A percentile compares a stretch with the other conserved stretches of the same genome.
phyloP scores from a whole-genome alignment of 2,797 vertebrate species.

The Chelmon rostratus region DNA sequence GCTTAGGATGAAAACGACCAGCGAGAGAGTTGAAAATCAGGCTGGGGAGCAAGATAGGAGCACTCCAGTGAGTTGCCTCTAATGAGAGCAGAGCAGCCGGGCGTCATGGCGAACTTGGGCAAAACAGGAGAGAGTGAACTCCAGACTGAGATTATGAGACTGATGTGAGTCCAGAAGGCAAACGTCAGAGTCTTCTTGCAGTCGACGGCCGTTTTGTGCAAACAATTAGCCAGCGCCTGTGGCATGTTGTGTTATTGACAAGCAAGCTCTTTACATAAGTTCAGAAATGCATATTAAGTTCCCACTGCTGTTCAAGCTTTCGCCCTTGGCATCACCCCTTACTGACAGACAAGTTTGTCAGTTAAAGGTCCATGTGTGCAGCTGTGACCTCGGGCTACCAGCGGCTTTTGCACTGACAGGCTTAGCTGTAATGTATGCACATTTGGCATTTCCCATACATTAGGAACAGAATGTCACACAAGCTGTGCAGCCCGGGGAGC shows the following conservation, averaged over 20 bases:
- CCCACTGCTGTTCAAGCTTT: constrained; percentile 26
- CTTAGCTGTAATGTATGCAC: constrained; percentile 60
- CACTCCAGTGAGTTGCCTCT: constrained; percentile 19
- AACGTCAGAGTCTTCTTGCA: constrained; percentile 3
- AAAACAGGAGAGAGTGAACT: neutral
- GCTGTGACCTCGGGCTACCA: constrained; percentile 54
- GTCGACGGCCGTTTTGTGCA: constrained; percentile 32
- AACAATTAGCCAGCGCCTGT: constrained; percentile 23
- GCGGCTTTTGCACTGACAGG: constrained; percentile 45
- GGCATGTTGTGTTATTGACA: constrained; percentile 23
- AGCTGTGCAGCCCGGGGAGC: constrained; percentile 59
- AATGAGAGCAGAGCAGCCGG: constrained; percentile 34
- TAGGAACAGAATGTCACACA: constrained; percentile 66
- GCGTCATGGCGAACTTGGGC: neutral
- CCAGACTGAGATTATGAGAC: neutral
- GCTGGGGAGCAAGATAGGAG: constrained; percentile 4
- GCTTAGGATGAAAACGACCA: constrained; percentile 37
- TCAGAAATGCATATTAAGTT: constrained; percentile 18
- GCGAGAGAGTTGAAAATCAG: constrained; percentile 41
- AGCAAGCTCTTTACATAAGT: neutral
- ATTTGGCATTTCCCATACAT: constrained; percentile 73
- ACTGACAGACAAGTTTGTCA: constrained; percentile 32
- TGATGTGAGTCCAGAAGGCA: constrained; percentile 13
- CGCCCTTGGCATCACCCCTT: neutral
- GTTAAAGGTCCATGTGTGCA: constrained; percentile 55